Base-by-base conservation (phyloP, 23 tunicate species). In the Diplosoma virens region DNA sequence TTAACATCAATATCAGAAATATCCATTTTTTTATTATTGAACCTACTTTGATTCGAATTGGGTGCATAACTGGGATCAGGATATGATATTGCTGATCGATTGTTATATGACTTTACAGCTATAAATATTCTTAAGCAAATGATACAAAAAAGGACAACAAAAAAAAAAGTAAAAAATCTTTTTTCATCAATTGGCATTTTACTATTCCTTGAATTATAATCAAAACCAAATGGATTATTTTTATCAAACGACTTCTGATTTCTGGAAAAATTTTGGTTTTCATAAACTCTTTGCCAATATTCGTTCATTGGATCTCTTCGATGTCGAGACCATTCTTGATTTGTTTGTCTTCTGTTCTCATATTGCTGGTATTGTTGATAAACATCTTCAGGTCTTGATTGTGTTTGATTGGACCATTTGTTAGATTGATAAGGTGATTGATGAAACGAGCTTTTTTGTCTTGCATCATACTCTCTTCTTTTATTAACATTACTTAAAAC, bases 301-400 rank as follows among this genome's bases (percentile, higher is more conserved):
- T 50, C 76, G 48, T 29, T 7, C 1, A 66, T 25, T 27, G 84
- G 84, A 27, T 79, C 84, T 2, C 72, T 29, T 7, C 18, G 33
- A 18, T 26, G 26, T 21, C 52, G 26, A 14, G 2, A 7, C 11
- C 34, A 3, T 47, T 48, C 2, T 5, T 23, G 37, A 30, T 18
- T 58, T 25, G 25, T 48, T 48, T 47, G 37, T 3, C 37, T 9
- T 3, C 17, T 2, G 26, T 65, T 34, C 6, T 35, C 5, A 7
- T 37, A 11, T 47, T 27, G 24, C 14, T 72, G 60, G 37, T 72
- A 81, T 63, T 64, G 32, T 47, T 67, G 63, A 77, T 45, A 82
- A 2, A 82, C 87, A 74, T 82, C 87, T 35, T 82, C 87, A 46
- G 87, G 87, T 2, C 9, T 41, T 17, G 75, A 16, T 27, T 6